These are phyloP conservation scores for Stomorhina lunata DNA, from an alignment of 2,888 invertebrate genomes.

Conservation along the genomic window DNA sequence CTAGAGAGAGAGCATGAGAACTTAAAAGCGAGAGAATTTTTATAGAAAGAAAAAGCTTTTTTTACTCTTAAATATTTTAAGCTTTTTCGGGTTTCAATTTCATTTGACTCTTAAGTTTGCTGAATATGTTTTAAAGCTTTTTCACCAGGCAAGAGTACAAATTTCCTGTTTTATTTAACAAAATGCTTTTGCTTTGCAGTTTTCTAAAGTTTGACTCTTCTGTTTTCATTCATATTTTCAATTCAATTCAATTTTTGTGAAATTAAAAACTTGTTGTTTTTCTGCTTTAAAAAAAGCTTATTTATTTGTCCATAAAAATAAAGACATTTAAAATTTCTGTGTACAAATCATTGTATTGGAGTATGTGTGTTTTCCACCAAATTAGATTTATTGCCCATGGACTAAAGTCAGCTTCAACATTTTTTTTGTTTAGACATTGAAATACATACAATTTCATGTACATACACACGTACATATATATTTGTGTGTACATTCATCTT, in stretches of 20 bases:
- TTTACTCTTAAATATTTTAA: not conserved
- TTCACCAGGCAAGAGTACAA: not conserved
- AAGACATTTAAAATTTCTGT: constrained; percentile 43
- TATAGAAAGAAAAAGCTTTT: constrained; percentile 6
- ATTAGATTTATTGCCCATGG: constrained; percentile 58
- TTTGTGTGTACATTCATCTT: not conserved
- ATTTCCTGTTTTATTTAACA: not conserved
- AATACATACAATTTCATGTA: not conserved
- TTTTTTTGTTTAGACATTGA: constrained; percentile 10
- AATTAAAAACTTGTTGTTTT: constrained; percentile 21
- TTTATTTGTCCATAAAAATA: constrained; percentile 17
- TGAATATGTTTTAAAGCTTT: constrained; percentile 58
- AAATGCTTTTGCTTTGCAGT: not conserved
- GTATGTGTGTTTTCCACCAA: constrained; percentile 45
- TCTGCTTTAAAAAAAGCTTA: constrained; percentile 33
- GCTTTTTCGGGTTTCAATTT: not conserved
- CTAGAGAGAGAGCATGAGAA: too few species aligned
- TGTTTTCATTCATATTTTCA: constrained; percentile 36
- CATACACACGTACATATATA: not conserved
- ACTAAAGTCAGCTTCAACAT: constrained; percentile 46
- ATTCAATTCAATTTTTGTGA: not conserved
- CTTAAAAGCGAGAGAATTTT: not conserved
- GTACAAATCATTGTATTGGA: not conserved
- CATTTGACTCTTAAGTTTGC: constrained; percentile 44
- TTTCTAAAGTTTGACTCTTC: not conserved